Evolutionary conservation across 2,113 vertebrate species (phyloP), one percentile per base, ranked within the genome.

Genomic region (Porphyrio hochstetteri): DNA sequence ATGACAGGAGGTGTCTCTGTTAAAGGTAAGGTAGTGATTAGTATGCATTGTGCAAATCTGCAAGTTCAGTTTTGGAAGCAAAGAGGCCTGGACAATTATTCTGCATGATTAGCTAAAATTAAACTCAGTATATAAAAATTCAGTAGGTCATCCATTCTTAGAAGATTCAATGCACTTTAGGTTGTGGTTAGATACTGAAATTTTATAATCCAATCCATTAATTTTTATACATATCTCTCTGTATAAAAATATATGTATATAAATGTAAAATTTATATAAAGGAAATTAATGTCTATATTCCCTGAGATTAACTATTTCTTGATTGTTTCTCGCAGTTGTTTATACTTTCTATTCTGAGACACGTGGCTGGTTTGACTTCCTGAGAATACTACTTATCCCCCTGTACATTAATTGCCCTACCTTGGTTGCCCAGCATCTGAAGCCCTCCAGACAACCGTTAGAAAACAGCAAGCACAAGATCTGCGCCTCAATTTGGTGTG

Each of bases 1-100:
- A 82, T 94, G 87, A 87, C 84, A 90, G 15, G 44, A 94, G 40
- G 18, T 71, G 31, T 76, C 40, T 92, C 76, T 91, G 13, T 86
- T 60, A 95, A 86, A 91, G 48, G 18, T 91, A 84, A 86, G 75
- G 29, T 44, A 86, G 88, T 71, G n/a, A 90, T 86, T 90, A 94
- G 28, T 67, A 90, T 55, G 63, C 59, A 61, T 83, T 0, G 2
- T 88, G 64, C 68, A 93, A 33, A 92, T 42, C 68, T 93, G 44
- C 42, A 86, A 59, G 76, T 86, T 96, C 86, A 92, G 5, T 86
- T 86, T 71, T 78, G 80, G 86, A 91, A 93, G 38, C 42, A 87
- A 75, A 93, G 35, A 59, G 27, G 5, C 53, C 63, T 64, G 72
- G 74, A 81, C 42, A 86, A 50, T 67, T 93, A 86, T 94, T 68